These are phyloP conservation scores for Charanyca ferruginea DNA, from an alignment of 2,888 invertebrate species.

Conservation along the genomic window DNA sequence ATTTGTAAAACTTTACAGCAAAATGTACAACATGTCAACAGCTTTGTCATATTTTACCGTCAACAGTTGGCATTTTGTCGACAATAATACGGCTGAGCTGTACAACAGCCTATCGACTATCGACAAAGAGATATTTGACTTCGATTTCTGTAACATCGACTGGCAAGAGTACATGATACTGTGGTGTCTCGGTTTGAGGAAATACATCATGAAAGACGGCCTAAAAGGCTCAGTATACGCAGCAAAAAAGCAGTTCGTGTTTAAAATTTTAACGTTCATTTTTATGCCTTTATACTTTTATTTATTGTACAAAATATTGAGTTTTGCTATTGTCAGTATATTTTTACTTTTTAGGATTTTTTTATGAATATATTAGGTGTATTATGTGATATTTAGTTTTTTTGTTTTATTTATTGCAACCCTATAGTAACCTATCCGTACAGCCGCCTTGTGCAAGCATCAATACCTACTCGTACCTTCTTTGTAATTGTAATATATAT, in stretches of 20 bases:
- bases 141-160: conserved; percentile 60
- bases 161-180: conserved; percentile 56
- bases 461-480: too few relatives aligned
- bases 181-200: conserved; percentile 67
- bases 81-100: conserved; percentile 58
- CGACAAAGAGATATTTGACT: conserved; percentile 69
- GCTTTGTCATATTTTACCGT: conserved; percentile 58
- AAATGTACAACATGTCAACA: conserved; percentile 61
- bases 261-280: conserved; percentile 35
- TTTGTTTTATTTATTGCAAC: background rate
- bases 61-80: conserved; percentile 66
- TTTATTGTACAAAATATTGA: conserved; percentile 29
- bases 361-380: conserved; percentile 3
- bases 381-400: background rate
- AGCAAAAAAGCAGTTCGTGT: conserved; percentile 51
- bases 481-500: too few relatives aligned
- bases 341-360: conserved; percentile 25
- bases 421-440: background rate
- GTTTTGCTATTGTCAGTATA: conserved; percentile 5
- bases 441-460: too few relatives aligned
- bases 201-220: conserved; percentile 67
- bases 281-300: conserved; percentile 22
- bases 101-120: conserved; percentile 50
- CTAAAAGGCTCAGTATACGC: conserved; percentile 55
- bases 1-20: conserved; percentile 61